A percentile compares a stretch with the other conserved stretches of the same genome.
Conservation (phyloP, 1,140 invertebrate genomes). For the Neodiprion fabricii region DNA sequence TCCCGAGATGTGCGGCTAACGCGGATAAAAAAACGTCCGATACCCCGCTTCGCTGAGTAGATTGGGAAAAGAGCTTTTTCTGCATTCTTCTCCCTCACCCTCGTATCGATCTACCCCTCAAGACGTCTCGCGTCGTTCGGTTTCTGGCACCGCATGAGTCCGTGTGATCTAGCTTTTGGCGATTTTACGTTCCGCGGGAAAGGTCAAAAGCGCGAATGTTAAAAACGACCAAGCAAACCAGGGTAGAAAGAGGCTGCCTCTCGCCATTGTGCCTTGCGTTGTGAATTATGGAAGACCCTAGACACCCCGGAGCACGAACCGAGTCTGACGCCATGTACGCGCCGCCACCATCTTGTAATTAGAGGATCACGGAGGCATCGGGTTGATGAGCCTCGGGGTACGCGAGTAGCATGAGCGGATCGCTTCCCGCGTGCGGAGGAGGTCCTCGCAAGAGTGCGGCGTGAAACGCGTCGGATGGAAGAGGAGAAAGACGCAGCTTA, state of each 20-base stretch:
- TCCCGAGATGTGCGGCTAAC: not conserved
- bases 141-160: no score
- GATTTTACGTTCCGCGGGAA: no score
- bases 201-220: no score
- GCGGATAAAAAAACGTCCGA: not conserved
- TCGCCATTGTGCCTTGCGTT: no score
- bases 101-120: no score
- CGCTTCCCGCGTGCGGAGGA: constrained; percentile 11
- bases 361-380: constrained; percentile 55
- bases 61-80: no score
- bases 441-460: constrained; percentile 8
- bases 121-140: no score
- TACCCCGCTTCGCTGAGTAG: no score
- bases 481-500: constrained; percentile 21
- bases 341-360: constrained; percentile 58
- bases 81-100: no score
- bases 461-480: constrained; percentile 16
- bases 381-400: constrained; percentile 54
- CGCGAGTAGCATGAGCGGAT: not conserved
- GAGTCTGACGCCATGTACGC: constrained; percentile 45
- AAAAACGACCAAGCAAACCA: no score
- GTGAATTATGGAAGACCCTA: not conserved
- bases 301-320: constrained; percentile 7
- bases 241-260: no score
- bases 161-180: no score